Conservation (phyloP, 2,888 invertebrate species). For the Sinohyriopsis cumingii region DNA sequence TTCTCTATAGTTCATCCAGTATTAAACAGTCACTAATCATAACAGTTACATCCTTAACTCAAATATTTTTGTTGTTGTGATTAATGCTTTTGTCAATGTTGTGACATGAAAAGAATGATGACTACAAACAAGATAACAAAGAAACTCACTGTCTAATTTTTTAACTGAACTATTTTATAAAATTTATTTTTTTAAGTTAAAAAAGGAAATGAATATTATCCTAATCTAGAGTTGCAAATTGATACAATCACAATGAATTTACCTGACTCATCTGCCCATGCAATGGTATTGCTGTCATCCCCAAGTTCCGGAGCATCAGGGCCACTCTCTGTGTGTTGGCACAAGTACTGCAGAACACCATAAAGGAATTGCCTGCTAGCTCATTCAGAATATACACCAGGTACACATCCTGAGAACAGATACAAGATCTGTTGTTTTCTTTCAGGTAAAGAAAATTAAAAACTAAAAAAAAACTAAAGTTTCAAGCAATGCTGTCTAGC, state of each 20-base stretch:
- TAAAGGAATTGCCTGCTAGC: slow-evolving; percentile 94
- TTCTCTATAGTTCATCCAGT: too few species aligned
- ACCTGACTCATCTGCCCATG: slow-evolving; percentile 98
- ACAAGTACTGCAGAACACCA: slow-evolving; percentile 97
- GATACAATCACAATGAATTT: slow-evolving; percentile 8
- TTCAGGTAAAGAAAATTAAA: slow-evolving; percentile 1
- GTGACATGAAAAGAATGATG: too few species aligned
- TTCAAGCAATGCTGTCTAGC: background rate
- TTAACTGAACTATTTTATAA: too few species aligned
- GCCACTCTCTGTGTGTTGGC: slow-evolving; percentile 92
- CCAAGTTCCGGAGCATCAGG: slow-evolving; percentile 89
- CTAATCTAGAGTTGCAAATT: too few species aligned
- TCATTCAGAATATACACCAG: slow-evolving; percentile 96
- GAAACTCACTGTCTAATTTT: too few species aligned
- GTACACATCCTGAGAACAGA: slow-evolving; percentile 86
- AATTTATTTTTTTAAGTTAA: too few species aligned
- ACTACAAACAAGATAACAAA: too few species aligned
- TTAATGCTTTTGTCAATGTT: too few species aligned
- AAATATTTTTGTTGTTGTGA: too few species aligned
- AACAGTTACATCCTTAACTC: too few species aligned
- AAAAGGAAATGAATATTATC: too few species aligned
- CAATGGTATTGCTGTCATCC: slow-evolving; percentile 94
- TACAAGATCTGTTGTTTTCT: background rate
- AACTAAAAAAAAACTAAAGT: background rate
- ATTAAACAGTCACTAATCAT: too few species aligned